These are phyloP conservation scores for Artemia franciscana DNA, from an alignment of 1,140 invertebrate genomes.

Conservation along the genomic window DNA sequence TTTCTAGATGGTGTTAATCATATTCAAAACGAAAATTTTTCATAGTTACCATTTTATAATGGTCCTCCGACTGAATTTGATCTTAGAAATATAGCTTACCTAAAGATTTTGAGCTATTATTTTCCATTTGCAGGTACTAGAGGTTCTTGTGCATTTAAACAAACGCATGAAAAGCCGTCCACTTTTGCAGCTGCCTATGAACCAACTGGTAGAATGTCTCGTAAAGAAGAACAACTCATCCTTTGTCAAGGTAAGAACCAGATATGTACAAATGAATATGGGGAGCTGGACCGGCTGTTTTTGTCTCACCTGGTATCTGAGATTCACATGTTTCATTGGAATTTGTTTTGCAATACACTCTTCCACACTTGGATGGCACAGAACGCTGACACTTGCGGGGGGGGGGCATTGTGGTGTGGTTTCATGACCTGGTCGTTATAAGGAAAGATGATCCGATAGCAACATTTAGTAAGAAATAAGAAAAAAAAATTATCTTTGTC, in stretches of 20 bases:
- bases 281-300: too few relatives aligned
- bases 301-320: too few relatives aligned
- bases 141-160: conserved; percentile 76
- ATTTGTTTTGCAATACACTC: too few relatives aligned
- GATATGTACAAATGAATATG: too few relatives aligned
- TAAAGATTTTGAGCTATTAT: conserved; percentile 3
- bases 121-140: conserved; percentile 53
- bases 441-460: too few relatives aligned
- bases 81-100: not conserved
- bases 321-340: too few relatives aligned
- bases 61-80: not conserved
- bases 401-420: too few relatives aligned
- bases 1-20: conserved; percentile 1
- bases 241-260: conserved; percentile 62
- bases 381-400: too few relatives aligned
- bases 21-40: not conserved
- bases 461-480: too few relatives aligned
- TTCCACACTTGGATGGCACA: too few relatives aligned
- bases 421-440: too few relatives aligned
- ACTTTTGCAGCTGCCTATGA: conserved; percentile 62
- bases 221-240: conserved; percentile 46
- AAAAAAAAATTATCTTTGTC: too few relatives aligned
- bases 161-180: conserved; percentile 60
- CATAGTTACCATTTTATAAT: not conserved
- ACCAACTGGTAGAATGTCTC: conserved; percentile 54